Evolutionary conservation across 2,888 invertebrate genomes (phyloP), one percentile per base, ranked within the genome.

Genomic region (Meiosimyza platycephala): DNA sequence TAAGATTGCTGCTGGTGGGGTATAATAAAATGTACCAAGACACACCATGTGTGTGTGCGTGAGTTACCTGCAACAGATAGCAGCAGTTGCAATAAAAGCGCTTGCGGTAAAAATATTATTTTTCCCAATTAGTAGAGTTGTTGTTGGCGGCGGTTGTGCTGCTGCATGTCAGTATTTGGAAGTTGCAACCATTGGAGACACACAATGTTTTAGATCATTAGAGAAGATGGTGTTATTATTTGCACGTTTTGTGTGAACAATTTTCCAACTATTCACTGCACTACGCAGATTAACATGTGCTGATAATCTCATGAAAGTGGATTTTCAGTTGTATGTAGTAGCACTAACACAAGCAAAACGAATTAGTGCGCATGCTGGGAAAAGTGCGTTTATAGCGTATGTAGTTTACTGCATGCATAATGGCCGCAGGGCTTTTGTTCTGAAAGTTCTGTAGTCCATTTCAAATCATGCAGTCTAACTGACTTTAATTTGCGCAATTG

Each of bases 191-290:
- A 47, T 68, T 33, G 68, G 28, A 51, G 28, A 50, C n/a, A 52
- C 52, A 63, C 63, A 54, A 63, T 62, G 57, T 63, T 70, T 48
- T 48, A 81, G 84, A 84, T 84, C 84, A 84, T 84, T 84, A 82
- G 80, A 77, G 82, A 77, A 84, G 84, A 85, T 84, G 84, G 84
- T 84, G 84, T 83, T 85, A 84, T 84, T 84, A 85, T 85, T 84
- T 84, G 84, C 84, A 84, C 84, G 84, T 81, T 84, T 85, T 85
- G 85, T 84, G 84, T 81, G 84, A 85, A 83, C 52, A 70, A 72
- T 72, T 72, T 75, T 71, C 72, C 55, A 60, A 48, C 59, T 55
- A 60, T 67, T 18, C 28, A 50, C n/a, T 71, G 70, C 71, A 59
- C 48, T 47, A 40, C 13, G 4, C 22, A 73, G 76, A 77, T 77